A percentile compares a stretch with the other conserved stretches of the same genome.
phyloP scores from a whole-genome alignment of 1,140 invertebrate genomes.

The Laodelphax striatellus region DNA sequence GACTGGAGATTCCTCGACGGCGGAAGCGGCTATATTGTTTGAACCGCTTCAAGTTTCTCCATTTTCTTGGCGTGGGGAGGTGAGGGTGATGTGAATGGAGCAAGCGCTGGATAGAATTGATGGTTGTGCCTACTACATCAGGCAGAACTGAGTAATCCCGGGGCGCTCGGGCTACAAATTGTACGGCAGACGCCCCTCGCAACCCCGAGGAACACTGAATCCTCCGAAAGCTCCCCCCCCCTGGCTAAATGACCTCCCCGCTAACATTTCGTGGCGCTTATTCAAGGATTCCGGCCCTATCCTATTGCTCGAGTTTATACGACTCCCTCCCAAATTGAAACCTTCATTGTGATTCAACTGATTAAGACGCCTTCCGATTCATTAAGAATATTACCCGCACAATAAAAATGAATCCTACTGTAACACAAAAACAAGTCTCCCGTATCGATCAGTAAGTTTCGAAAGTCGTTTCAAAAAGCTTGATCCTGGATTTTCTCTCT shows the following conservation, averaged over 20 bases:
- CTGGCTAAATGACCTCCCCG: not conserved
- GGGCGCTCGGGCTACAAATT: not conserved
- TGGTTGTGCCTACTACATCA: not conserved
- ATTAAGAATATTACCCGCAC: no score
- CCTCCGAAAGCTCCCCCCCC: not conserved
- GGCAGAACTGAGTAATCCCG: not conserved
- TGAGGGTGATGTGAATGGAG: not conserved
- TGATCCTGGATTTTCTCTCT: no score
- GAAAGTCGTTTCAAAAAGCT: no score
- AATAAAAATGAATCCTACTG: no score
- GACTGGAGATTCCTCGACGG: no score
- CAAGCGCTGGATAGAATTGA: not conserved
- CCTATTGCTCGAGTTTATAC: not conserved
- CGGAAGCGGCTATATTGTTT: no score
- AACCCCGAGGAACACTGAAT: not conserved
- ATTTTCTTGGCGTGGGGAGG: not conserved
- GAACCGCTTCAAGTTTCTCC: no score
- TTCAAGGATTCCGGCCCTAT: not conserved
- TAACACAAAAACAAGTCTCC: no score
- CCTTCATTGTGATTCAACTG: no score
- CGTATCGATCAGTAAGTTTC: no score
- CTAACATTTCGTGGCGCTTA: not conserved
- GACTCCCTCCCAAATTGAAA: no score
- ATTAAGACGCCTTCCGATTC: no score
- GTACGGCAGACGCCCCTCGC: not conserved